Conservation (phyloP, 2,797 vertebrate species). For the Pelodytes ibericus region DNA sequence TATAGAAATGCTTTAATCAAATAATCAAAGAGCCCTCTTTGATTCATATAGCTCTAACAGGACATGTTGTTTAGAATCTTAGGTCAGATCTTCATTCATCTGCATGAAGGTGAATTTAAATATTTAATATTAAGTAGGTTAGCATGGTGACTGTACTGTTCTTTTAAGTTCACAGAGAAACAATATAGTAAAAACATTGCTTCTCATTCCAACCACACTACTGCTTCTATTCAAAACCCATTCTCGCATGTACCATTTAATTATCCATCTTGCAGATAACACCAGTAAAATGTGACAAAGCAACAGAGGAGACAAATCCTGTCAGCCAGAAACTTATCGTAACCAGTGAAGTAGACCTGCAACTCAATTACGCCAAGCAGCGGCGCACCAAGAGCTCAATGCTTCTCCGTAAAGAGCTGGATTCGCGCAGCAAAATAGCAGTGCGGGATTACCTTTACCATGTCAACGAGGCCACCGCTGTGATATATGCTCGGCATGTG, state of each 20-base stretch:
- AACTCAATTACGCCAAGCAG: constrained; percentile 95
- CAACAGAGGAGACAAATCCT: constrained; percentile 87
- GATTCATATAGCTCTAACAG: too few species aligned
- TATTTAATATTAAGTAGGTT: not conserved
- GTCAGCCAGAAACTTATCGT: constrained; percentile 97
- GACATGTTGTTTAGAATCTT: too few species aligned
- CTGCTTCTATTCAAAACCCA: not conserved
- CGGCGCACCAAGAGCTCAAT: constrained; percentile 91
- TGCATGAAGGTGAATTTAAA: not conserved
- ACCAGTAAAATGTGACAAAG: constrained; percentile 86
- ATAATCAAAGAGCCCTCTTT: too few species aligned
- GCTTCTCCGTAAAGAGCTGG: constrained; percentile 93
- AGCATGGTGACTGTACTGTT: not conserved
- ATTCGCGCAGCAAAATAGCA: constrained; percentile 87
- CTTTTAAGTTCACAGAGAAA: not conserved
- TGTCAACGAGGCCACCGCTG: constrained; percentile 92
- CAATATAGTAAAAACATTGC: constrained; percentile 21
- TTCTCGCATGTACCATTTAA: not conserved
- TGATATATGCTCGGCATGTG: constrained; percentile 92
- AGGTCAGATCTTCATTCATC: too few species aligned
- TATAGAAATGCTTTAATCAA: too few species aligned
- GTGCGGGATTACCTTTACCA: constrained; percentile 91
- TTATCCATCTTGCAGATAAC: constrained; percentile 77
- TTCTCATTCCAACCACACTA: constrained; percentile 20
- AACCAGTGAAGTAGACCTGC: constrained; percentile 90